Base-by-base conservation (phyloP, 2,797 vertebrate genomes). In the Malurus leucopterus region DNA sequence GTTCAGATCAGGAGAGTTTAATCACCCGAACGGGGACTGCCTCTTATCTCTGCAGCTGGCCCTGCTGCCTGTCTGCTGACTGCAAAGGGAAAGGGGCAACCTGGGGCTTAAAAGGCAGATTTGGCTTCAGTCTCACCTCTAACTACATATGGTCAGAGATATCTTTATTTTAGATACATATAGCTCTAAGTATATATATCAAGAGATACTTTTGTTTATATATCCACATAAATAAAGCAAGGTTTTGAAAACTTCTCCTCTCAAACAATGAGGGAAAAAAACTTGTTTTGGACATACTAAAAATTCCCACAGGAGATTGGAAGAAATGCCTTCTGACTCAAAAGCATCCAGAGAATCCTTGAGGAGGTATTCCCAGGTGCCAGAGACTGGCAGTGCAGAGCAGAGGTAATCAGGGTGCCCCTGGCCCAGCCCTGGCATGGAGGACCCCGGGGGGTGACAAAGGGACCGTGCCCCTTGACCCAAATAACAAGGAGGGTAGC, bases 11-110 rank as follows among this genome's bases (percentile, higher is more conserved):
- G 80, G 54, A 79, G 70, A 53, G 41, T 93, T 86, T 82, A 55
- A 91, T 74, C 57, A 16, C 44, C 19, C 4, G 0, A 14, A 51
- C 68, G 38, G 44, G 61, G 24, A 44, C 44, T 30, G 54, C 34
- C 83, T 62, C 72, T 91, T 93, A 94, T 88, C 91, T 93, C 50
- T 54, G 81, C 64, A 77, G 92, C 72, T 41, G 71, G 23, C 80
- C 76, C 71, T 93, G 68, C 43, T 91, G 80, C 3, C 2, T 68
- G 73, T 30, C 89, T 94, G 86, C 58, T 6, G 13, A 15, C 68
- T 76, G 74, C 58, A 80, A 74, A 84, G 80, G 67, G 57, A 88
- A 40, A 62, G 20, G 61, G 73, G 18, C 55, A 75, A 16, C 38
- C 63, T 16, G 32, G 26, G 61, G 50, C 18, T 92, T 73, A n/a